Base-by-base conservation (phyloP, 2,797 vertebrate species). In the Glossophaga mutica region DNA sequence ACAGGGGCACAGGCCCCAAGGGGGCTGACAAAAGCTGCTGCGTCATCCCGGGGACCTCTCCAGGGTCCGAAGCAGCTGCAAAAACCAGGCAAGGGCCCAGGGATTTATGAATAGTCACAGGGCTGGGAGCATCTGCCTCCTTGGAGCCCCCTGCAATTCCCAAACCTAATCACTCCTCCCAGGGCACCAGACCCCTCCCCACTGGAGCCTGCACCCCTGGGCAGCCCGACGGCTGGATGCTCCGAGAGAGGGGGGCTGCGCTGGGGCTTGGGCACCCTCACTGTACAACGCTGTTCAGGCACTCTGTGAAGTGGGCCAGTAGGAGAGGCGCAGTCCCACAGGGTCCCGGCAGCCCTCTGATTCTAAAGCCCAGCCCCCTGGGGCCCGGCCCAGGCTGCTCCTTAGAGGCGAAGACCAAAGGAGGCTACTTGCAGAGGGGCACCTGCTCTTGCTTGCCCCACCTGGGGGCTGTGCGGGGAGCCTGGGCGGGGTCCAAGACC, bases 381-480 rank as follows among this genome's bases (percentile, higher is more conserved):
- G 34, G 55, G 78, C 68, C 67, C 52, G 67, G 65, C 24, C 26
- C 39, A 39, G 16, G 19, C 67, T 67, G 48, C 15, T 39, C 5
- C 50, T 55, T 1, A 3, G 11, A 15, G 59, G 65, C 24, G 10
- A 67, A 85, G 79, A 48, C 24, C 39, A 2, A 10, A 70, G 48
- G 42, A 39, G 26, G 50, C n/a, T 1, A 0, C 14, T 24, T 1
- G 7, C 29, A 26, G 34, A 29, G 44, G 3, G 50, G 11, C 52
- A 44, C 18, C 79, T 29, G 18, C 6, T 71, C 39, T 48, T 6
- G 26, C 37, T 29, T 81, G 34, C 2, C 10, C 1, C 39, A 21
- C 37, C 34, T 12, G 21, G 46, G 24, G 46, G 12, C 10, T 22
- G 24, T 2, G 9, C 0, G 5, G n/a, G 50, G 32, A 55, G 34